A percentile compares a stretch with the other conserved stretches of the same genome.
Evolutionary conservation across 1,140 invertebrate species (phyloP).

Genomic region (Lethocerus indicus): DNA sequence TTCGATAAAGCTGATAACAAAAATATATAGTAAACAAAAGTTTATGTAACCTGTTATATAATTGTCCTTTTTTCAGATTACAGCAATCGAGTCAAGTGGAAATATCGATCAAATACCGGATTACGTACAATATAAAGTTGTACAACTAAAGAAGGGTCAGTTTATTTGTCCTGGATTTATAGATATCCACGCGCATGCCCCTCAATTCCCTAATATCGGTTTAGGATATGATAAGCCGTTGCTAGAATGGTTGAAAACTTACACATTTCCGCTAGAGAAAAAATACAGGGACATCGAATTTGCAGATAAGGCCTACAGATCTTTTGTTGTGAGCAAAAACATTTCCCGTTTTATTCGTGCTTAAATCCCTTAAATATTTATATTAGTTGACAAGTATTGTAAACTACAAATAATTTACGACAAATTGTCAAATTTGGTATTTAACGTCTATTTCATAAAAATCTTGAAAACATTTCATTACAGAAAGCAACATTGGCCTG

Average conservation of each 20-base stretch:
- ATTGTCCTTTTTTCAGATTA: neutral
- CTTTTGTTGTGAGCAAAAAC: conserved; percentile 54
- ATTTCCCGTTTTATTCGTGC: neutral
- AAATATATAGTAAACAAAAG: neutral
- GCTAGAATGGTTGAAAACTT: conserved; percentile 69
- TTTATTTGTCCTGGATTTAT: conserved; percentile 52
- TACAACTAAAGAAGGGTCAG: conserved; percentile 5
- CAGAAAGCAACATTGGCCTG: conserved; percentile 28
- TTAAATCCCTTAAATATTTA: neutral
- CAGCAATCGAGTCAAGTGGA: neutral
- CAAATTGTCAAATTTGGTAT: too few relatives aligned
- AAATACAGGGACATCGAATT: conserved; percentile 50
- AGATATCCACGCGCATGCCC: conserved; percentile 78
- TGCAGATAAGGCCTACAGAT: conserved; percentile 50
- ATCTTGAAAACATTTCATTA: neutral
- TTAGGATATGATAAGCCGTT: conserved; percentile 60
- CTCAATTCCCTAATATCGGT: conserved; percentile 71
- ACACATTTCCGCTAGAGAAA: conserved; percentile 71
- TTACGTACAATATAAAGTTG: neutral
- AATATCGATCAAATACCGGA: neutral
- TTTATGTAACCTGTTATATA: neutral
- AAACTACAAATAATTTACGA: neutral
- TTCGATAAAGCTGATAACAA: neutral
- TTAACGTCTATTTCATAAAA: too few relatives aligned
- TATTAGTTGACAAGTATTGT: neutral